Base-by-base conservation (phyloP, 2,797 vertebrate species). In the Florisuga fusca region DNA sequence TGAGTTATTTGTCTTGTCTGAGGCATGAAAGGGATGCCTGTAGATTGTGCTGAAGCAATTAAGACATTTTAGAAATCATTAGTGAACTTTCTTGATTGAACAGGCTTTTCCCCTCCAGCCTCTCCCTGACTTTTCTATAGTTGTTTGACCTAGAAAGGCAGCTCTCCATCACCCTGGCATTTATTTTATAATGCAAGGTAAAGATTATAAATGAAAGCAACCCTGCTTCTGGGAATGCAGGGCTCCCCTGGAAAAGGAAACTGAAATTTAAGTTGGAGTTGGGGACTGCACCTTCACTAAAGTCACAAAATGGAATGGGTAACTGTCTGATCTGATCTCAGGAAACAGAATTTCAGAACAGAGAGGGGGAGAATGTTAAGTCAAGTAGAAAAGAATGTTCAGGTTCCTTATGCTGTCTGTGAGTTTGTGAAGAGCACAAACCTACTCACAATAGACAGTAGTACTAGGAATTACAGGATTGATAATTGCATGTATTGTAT, bases 1-100 rank as follows among this genome's bases (percentile, higher is more conserved):
- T 78, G 87, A 94, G 84, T 88, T 94, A 91, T 94, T 95, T 92
- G 93, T 94, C 93, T 93, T 95, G 95, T 92, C 91, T 96, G 72
- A 95, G 73, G 85, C 91, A 96, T 96, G 95, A 95, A 97, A 95
- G 86, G 82, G 94, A 83, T 88, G 93, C 71, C 67, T 79, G 84
- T 78, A 95, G 87, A 89, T 72, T 74, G 82, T 72, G 74, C 89
- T 71, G 36, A 67, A 84, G 81, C 79, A 95, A 97, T 95, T 94
- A 95, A 96, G 95, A 95, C n/a, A 4, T 95, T 96, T 79, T 93
- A 94, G 67, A 86, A 94, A 91, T 89, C 93, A 94, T 91, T 90
- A 66, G 90, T 89, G 53, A 87, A 80, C 61, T 76, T 85, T 69
- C 77, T n/a, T 57, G 87, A 84, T 94, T 83, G 73, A 84, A 38